A percentile compares a stretch with the other conserved stretches of the same genome.
Conservation (phyloP, 1,140 invertebrate species). For the Monochamus saltuarius region DNA sequence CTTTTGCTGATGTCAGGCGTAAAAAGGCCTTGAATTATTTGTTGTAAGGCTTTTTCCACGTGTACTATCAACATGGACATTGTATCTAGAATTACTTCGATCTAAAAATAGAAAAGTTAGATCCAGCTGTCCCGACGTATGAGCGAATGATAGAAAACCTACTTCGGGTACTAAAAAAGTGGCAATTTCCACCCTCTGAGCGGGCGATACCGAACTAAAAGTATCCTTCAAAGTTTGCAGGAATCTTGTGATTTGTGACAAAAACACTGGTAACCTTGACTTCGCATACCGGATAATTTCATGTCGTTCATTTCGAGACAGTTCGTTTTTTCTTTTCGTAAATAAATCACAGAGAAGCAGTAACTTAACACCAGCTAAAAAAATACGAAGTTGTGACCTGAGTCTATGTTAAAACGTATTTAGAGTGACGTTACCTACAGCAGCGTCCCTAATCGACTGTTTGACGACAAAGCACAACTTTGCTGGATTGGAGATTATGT, state of each 20-base stretch:
- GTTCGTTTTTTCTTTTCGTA: constrained; percentile 57
- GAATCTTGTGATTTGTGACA: constrained; percentile 61
- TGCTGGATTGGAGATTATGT: constrained; percentile 54
- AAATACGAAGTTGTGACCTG: constrained; percentile 9
- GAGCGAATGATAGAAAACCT: constrained; percentile 4
- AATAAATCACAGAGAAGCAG: constrained; percentile 65
- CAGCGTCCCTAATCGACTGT: constrained; percentile 60
- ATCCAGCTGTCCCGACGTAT: background rate
- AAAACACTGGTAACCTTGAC: constrained; percentile 63
- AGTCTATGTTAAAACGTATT: background rate
- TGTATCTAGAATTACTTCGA: constrained; percentile 58
- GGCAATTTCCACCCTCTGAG: constrained; percentile 62
- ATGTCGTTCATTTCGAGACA: constrained; percentile 61
- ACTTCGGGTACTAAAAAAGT: constrained; percentile 65
- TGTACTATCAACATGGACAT: constrained; percentile 56
- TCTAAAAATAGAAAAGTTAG: constrained; percentile 45
- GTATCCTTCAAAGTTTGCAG: constrained; percentile 61
- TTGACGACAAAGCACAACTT: constrained; percentile 63
- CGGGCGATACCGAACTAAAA: constrained; percentile 57
- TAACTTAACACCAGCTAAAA: constrained; percentile 56
- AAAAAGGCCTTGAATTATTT: constrained; percentile 54
- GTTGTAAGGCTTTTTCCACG: constrained; percentile 57
- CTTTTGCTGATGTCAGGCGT: constrained; percentile 29
- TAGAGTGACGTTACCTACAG: constrained; percentile 54
- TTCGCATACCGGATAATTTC: constrained; percentile 68